These are phyloP conservation scores for Latheticus oryzae DNA, from an alignment of 2,888 invertebrate genomes.

Conservation along the genomic window DNA sequence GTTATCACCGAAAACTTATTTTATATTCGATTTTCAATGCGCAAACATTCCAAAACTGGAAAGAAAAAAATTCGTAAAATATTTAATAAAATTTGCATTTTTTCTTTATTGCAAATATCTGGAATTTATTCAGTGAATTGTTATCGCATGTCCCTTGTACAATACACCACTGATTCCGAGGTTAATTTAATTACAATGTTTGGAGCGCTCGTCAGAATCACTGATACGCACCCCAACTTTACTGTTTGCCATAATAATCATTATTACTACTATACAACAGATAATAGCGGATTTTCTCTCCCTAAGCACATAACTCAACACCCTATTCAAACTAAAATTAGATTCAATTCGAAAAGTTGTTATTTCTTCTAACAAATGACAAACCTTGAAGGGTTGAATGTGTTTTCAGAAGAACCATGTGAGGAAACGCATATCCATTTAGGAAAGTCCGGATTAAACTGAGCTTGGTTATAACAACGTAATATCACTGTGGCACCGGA, in stretches of 20 bases:
- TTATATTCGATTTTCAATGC: slow-evolving; percentile 7
- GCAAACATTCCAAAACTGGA: neutral
- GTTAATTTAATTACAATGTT: slow-evolving; percentile 41
- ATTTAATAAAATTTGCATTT: slow-evolving; percentile 4
- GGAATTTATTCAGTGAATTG: slow-evolving; percentile 37
- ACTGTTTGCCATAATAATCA: slow-evolving; percentile 31
- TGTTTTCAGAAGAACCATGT: slow-evolving; percentile 35
- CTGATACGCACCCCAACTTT: slow-evolving; percentile 32
- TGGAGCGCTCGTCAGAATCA: slow-evolving; percentile 38
- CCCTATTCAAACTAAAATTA: slow-evolving; percentile 21
- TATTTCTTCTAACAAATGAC: slow-evolving; percentile 17
- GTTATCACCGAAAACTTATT: slow-evolving; percentile 1
- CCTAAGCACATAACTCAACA: slow-evolving; percentile 20
- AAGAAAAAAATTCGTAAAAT: neutral
- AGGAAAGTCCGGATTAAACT: slow-evolving; percentile 49
- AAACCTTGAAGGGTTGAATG: slow-evolving; percentile 31
- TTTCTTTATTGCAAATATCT: slow-evolving; percentile 10
- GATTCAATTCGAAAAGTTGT: slow-evolving; percentile 22
- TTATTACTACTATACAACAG: slow-evolving; percentile 30
- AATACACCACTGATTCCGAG: slow-evolving; percentile 36
- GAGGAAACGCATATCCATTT: slow-evolving; percentile 50
- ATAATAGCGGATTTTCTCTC: slow-evolving; percentile 24
- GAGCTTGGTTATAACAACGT: slow-evolving; percentile 51
- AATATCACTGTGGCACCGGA: slow-evolving; percentile 54
- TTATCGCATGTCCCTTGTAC: slow-evolving; percentile 35